Percentiles rank a stretch among this genome's conserved stretches.
Evolutionary conservation across 2,113 vertebrate species (phyloP).

Genomic region (Alligator sinensis): DNA sequence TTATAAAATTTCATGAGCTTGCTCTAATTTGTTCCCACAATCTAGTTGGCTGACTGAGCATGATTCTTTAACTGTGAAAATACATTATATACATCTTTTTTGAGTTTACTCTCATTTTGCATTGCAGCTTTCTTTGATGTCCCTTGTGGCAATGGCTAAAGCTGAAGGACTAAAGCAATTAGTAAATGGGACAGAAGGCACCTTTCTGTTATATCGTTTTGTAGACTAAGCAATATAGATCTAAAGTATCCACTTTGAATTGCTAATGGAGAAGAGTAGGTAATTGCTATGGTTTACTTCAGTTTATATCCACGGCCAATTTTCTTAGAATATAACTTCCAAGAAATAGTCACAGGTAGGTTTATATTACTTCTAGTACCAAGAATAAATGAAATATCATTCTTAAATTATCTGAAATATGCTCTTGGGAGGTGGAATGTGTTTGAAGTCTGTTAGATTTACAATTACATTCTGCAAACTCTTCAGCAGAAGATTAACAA

Average conservation of each 20-base stretch:
- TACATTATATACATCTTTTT: too few relatives aligned
- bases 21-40: neutral
- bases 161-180: neutral
- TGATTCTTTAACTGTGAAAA: neutral
- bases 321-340: neutral
- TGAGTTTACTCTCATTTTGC: neutral
- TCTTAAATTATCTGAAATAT: neutral
- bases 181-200: neutral
- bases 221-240: neutral
- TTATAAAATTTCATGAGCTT: neutral
- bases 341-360: neutral
- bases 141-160: neutral
- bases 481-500: neutral
- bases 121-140: neutral
- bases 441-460: neutral
- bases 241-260: neutral
- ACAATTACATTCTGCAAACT: rapidly evolving
- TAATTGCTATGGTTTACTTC: rapidly evolving
- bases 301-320: too few relatives aligned
- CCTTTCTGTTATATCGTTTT: neutral
- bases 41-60: rapidly evolving
- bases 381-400: neutral
- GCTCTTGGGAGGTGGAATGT: neutral
- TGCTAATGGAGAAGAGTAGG: rapidly evolving
- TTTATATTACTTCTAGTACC: rapidly evolving